These are phyloP conservation scores for Nomada fabriciana DNA, from an alignment of 2,888 invertebrate genomes.

Conservation along the genomic window DNA sequence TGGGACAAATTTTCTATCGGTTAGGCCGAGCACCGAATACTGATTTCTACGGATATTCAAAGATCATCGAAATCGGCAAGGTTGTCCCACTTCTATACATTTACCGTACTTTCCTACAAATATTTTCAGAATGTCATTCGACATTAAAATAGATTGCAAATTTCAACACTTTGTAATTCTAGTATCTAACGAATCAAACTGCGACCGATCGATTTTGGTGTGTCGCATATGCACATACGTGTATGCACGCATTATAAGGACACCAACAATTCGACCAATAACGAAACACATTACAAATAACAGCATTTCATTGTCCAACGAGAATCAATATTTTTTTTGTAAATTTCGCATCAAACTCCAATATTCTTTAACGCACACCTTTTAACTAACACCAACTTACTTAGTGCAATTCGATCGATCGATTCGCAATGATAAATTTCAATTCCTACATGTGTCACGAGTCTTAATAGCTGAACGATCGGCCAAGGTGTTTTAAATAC, in stretches of 20 bases:
- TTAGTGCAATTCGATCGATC: conserved; percentile 45
- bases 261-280: conserved; percentile 56
- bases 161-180: conserved; percentile 32
- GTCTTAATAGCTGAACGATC: conserved; percentile 17
- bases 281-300: conserved; percentile 59
- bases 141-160: conserved; percentile 12
- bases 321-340: conserved; percentile 45
- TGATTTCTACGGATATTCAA: no score
- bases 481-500: conserved; percentile 25
- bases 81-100: no score
- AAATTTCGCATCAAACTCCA: background rate
- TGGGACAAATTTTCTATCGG: no score
- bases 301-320: conserved; percentile 46
- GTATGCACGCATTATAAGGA: conserved; percentile 21
- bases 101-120: background rate
- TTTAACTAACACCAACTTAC: conserved; percentile 14
- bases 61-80: no score
- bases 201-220: conserved; percentile 41
- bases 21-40: no score
- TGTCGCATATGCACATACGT: background rate
- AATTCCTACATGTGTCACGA: conserved; percentile 59
- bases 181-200: conserved; percentile 29
- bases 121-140: conserved; percentile 6
- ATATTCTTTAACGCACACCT: conserved; percentile 19
- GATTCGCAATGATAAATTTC: conserved; percentile 44